Conservation (phyloP, 2,888 invertebrate species). For the Platycheirus rosarum region DNA sequence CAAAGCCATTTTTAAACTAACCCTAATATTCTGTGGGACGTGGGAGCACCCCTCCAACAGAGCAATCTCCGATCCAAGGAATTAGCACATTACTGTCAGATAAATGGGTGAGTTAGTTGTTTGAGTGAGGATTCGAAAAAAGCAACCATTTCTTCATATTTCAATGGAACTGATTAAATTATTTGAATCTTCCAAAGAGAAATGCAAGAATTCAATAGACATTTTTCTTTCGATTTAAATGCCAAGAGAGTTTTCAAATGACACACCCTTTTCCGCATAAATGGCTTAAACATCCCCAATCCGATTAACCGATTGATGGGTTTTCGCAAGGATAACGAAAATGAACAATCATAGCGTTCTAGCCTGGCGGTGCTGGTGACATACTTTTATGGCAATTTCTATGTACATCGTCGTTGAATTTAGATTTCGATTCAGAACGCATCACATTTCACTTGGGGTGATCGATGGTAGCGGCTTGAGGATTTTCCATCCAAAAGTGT, state of each 20-base stretch:
- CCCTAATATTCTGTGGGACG: slow-evolving; percentile 14
- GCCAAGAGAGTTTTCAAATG: neutral
- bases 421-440: slow-evolving; percentile 1
- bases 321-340: neutral
- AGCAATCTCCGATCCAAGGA: slow-evolving; percentile 1
- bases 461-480: neutral
- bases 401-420: too few relatives aligned
- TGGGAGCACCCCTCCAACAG: slow-evolving; percentile 1
- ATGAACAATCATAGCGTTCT: neutral
- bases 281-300: slow-evolving; percentile 1
- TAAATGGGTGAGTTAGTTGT: neutral
- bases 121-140: too few relatives aligned
- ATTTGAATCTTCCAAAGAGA: neutral
- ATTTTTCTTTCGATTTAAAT: neutral
- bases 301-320: slow-evolving; percentile 23
- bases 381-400: slow-evolving; percentile 13
- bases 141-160: slow-evolving; percentile 1
- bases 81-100: slow-evolving; percentile 1
- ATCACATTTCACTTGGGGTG: neutral
- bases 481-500: neutral
- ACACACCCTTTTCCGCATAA: neutral
- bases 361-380: neutral
- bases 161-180: neutral
- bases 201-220: neutral
- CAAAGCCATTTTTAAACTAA: slow-evolving; percentile 20